Evolutionary conservation across 1,140 invertebrate genomes (phyloP).

Genomic region (Tetragnatha versicolor): DNA sequence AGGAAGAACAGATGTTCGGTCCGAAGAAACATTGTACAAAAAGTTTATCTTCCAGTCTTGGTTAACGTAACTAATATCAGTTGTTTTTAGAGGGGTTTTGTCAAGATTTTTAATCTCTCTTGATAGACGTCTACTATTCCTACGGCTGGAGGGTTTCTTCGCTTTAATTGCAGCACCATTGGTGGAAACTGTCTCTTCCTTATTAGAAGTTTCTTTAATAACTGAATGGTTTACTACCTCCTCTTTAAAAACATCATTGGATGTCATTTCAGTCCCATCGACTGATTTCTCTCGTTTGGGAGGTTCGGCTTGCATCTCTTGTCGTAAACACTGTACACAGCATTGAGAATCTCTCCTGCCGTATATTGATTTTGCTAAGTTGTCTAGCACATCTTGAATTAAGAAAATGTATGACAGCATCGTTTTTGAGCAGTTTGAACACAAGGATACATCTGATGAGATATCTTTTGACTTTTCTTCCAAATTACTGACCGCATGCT

Average conservation of each 20-base stretch:
- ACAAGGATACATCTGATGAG: not conserved
- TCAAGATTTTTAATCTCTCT: not conserved
- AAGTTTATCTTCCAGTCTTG: not conserved
- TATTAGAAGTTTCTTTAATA: not conserved
- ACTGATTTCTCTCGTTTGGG: not conserved
- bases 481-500: not conserved
- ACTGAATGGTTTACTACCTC: too few species aligned
- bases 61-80: not conserved
- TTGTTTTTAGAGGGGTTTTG: too few species aligned
- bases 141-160: not conserved
- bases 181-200: not conserved
- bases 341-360: not conserved
- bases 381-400: not conserved
- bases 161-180: not conserved
- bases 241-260: not conserved
- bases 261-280: not conserved
- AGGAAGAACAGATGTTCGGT: not conserved
- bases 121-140: not conserved
- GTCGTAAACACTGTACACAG: not conserved
- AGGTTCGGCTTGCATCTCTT: not conserved
- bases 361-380: not conserved
- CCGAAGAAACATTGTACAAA: conserved; percentile 9
- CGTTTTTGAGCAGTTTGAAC: not conserved
- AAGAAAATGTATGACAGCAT: conserved; percentile 6
- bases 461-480: not conserved